Evolutionary conservation across 23 tunicate species (phyloP).

Genomic region (Styela plicata): DNA sequence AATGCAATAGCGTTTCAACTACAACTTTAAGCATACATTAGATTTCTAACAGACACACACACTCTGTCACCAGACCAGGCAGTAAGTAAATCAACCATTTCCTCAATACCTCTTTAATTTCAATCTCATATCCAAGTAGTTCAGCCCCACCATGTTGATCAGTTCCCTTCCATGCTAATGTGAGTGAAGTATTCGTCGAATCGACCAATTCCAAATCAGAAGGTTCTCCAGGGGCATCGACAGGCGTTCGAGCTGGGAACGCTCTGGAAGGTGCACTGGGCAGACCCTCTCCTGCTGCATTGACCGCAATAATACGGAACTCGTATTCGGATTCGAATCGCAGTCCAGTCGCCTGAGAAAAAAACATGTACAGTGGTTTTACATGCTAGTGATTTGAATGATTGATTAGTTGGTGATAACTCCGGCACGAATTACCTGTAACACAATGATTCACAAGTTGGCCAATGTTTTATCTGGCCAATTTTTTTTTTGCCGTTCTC

Average conservation of each 20-base stretch:
- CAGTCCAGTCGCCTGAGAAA: constrained; percentile 60
- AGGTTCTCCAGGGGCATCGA: constrained; percentile 79
- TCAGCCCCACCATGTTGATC: constrained; percentile 82
- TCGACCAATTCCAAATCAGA: constrained; percentile 71
- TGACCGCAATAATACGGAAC: constrained; percentile 89
- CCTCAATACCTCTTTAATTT: constrained; percentile 72
- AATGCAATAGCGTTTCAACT: no score
- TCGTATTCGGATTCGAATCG: constrained; percentile 74
- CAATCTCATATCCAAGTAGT: constrained; percentile 90
- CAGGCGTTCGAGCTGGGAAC: constrained; percentile 52
- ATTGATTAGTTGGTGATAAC: no score
- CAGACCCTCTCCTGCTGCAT: constrained; percentile 78
- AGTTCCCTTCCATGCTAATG: constrained; percentile 84
- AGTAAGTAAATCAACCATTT: no score
- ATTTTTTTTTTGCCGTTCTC: no score
- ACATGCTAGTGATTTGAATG: no score
- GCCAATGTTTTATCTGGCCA: no score
- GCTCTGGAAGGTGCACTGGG: constrained; percentile 70
- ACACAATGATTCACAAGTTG: no score
- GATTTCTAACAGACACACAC: no score
- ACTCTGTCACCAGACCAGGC: no score
- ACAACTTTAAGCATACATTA: no score
- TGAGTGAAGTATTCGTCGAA: constrained; percentile 77
- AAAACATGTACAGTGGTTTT: no score
- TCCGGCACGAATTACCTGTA: no score